phyloP scores from a whole-genome alignment of 2,888 invertebrate genomes.

The Lamellibrachia satsuma region DNA sequence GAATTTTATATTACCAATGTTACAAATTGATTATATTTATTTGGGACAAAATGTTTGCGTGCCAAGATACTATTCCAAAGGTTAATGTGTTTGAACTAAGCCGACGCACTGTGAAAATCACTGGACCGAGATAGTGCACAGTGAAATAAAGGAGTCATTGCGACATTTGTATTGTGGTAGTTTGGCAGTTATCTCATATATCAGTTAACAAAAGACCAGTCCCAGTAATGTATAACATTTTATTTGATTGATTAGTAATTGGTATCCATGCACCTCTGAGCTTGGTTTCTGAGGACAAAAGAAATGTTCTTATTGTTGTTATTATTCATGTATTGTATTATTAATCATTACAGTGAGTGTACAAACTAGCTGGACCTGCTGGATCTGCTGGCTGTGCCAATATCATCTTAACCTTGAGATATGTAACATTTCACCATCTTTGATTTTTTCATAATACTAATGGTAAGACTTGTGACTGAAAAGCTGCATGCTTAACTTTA shows the following conservation, averaged over 20 bases:
- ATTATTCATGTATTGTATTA: not conserved
- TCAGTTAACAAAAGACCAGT: not conserved
- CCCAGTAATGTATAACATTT: not conserved
- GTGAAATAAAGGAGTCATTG: not conserved
- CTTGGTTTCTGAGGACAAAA: too few species aligned
- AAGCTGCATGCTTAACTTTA: too few species aligned
- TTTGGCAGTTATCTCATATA: not conserved
- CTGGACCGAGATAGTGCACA: not conserved
- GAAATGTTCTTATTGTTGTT: not conserved
- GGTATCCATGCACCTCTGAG: not conserved
- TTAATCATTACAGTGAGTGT: not conserved
- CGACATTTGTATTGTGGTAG: too few species aligned
- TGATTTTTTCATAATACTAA: not conserved
- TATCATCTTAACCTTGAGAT: not conserved
- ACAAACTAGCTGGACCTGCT: not conserved
- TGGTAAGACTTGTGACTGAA: not conserved
- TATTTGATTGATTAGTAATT: not conserved
- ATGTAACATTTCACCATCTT: not conserved
- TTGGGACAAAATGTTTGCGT: not conserved
- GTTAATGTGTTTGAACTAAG: not conserved
- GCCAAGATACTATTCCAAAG: slow-evolving; percentile 14
- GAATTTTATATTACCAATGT: not conserved
- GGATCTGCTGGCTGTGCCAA: not conserved
- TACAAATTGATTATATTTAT: not conserved
- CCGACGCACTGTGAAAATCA: not conserved